These are phyloP conservation scores for Holothuria leucospilota DNA, from an alignment of 53 echinoderm and acorn worm species.

Conservation along the genomic window DNA sequence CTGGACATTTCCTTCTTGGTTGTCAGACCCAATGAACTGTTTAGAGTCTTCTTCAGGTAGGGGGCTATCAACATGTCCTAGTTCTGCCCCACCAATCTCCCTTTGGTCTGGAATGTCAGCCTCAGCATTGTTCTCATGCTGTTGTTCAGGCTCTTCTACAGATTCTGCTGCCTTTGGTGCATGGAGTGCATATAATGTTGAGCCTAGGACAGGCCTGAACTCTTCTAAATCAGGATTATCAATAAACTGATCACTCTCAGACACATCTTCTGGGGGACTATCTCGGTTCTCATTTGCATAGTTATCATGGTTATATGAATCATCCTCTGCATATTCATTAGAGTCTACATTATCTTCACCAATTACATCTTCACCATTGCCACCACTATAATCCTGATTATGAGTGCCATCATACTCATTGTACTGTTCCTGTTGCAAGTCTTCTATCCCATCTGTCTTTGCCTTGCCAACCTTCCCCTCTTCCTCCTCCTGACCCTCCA, in stretches of 20 bases:
- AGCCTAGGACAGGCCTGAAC: slow-evolving; percentile 17
- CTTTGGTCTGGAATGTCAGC: slow-evolving; percentile 42
- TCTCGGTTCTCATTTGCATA: slow-evolving; percentile 48
- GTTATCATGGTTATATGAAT: slow-evolving; percentile 47
- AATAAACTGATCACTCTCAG: slow-evolving; percentile 51
- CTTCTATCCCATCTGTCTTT: slow-evolving; percentile 49
- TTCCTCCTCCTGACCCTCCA: slow-evolving; percentile 53
- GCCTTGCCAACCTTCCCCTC: slow-evolving; percentile 47
- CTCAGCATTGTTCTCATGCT: slow-evolving; percentile 63
- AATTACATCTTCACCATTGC: neutral
- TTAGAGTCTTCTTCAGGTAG: slow-evolving; percentile 30
- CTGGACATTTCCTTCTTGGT: too few relatives aligned
- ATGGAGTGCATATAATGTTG: slow-evolving; percentile 4
- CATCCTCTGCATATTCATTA: slow-evolving; percentile 57
- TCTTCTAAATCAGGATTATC: slow-evolving; percentile 36
- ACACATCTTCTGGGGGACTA: slow-evolving; percentile 51
- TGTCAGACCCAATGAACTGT: neutral
- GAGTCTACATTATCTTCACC: neutral
- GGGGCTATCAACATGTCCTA: neutral
- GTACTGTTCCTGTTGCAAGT: slow-evolving; percentile 14
- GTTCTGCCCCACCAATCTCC: neutral
- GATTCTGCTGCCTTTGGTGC: neutral
- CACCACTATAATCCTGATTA: neutral
- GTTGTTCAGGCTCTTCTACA: slow-evolving; percentile 55
- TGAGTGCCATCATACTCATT: slow-evolving; percentile 19